phyloP scores from a whole-genome alignment of 1,140 invertebrate genomes.

The Drosophila micromelanica region DNA sequence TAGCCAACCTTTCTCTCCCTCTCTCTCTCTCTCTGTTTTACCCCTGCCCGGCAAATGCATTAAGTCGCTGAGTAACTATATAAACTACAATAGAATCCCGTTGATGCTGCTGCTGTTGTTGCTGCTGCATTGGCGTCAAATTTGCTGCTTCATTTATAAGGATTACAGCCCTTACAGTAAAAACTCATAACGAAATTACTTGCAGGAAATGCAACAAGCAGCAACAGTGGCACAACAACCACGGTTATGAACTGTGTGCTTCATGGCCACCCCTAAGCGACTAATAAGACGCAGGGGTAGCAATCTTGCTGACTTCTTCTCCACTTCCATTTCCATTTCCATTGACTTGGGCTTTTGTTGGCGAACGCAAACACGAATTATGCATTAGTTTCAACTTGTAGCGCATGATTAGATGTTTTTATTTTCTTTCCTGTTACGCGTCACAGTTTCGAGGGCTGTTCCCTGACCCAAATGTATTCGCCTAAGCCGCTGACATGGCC shows the following conservation, averaged over 20 bases:
- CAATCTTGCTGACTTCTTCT: slow-evolving; percentile 40
- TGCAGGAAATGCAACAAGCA: slow-evolving; percentile 77
- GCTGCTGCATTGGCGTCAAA: slow-evolving; percentile 68
- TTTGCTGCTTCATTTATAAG: slow-evolving; percentile 83
- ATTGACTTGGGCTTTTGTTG: slow-evolving; percentile 30
- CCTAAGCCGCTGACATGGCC: slow-evolving; percentile 6
- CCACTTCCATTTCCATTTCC: slow-evolving; percentile 28
- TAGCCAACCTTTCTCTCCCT: not conserved
- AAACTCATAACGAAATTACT: slow-evolving; percentile 80
- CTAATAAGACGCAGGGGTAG: slow-evolving; percentile 35
- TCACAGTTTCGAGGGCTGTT: slow-evolving; percentile 9
- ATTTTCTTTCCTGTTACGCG: not conserved
- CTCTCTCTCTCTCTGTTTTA: not conserved
- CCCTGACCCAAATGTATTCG: slow-evolving; percentile 37
- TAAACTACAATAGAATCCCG: slow-evolving; percentile 45
- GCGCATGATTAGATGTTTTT: slow-evolving; percentile 65
- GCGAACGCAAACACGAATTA: slow-evolving; percentile 60
- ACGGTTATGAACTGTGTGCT: slow-evolving; percentile 5
- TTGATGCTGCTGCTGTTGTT: not conserved
- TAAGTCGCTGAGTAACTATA: slow-evolving; percentile 61
- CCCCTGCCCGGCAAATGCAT: slow-evolving; percentile 56
- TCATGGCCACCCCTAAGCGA: slow-evolving; percentile 34
- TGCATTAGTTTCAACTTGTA: slow-evolving; percentile 75
- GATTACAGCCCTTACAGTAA: slow-evolving; percentile 63
- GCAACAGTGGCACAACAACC: slow-evolving; percentile 27